These are phyloP conservation scores for Ceraclea dissimilis DNA, from an alignment of 2,888 invertebrate species.

Conservation along the genomic window DNA sequence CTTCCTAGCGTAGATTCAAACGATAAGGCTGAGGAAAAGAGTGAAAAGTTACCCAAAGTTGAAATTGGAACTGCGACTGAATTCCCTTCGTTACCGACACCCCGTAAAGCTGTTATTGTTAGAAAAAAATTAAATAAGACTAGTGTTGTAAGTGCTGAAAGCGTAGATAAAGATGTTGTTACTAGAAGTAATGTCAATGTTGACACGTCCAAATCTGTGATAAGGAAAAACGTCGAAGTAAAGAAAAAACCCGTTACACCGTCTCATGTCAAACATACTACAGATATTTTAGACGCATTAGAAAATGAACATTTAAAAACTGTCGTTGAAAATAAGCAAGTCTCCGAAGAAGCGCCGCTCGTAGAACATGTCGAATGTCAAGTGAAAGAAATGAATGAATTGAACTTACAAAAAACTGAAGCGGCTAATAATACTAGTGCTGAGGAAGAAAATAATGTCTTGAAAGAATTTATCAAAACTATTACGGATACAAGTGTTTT, in stretches of 20 bases:
- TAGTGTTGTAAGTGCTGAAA: conserved; percentile 26
- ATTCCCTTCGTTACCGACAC: conserved; percentile 33
- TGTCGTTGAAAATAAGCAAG: conserved; percentile 12
- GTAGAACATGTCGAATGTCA: neutral
- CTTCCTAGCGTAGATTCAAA: conserved; percentile 23
- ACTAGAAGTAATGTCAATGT: conserved; percentile 22
- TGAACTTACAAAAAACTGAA: conserved; percentile 7
- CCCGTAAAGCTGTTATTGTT: conserved; percentile 38
- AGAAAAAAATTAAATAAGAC: conserved; percentile 35
- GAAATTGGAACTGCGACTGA: conserved; percentile 44
- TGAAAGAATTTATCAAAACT: neutral
- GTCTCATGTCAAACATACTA: conserved; percentile 36
- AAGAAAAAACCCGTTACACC: conserved; percentile 27
- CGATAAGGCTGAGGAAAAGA: conserved; percentile 3
- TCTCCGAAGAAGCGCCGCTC: conserved; percentile 7
- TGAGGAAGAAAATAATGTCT: neutral
- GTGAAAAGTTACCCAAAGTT: conserved; percentile 27
- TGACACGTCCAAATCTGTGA: conserved; percentile 16
- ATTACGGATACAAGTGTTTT: neutral
- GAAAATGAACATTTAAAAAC: conserved; percentile 39
- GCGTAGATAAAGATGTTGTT: conserved; percentile 28
- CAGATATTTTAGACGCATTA: conserved; percentile 37
- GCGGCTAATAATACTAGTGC: neutral
- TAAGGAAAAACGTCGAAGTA: conserved; percentile 16
- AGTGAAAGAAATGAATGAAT: conserved; percentile 6